A percentile compares a stretch with the other conserved stretches of the same genome.
Conservation (phyloP, 2,888 invertebrate genomes). For the Dorcus parallelipipedus region DNA sequence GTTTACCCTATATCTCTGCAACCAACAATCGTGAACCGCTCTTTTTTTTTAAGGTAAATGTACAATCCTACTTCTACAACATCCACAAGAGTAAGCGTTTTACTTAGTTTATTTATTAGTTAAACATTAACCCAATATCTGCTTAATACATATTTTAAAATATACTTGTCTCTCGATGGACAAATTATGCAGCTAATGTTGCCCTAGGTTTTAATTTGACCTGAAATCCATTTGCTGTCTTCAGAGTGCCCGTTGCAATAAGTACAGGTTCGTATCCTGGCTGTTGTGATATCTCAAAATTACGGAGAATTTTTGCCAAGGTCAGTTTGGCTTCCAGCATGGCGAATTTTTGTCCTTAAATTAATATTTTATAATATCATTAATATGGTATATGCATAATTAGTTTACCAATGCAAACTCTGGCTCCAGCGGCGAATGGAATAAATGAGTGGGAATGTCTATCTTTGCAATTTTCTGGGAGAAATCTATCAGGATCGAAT, state of each 20-base stretch:
- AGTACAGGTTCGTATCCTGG: constrained; percentile 4
- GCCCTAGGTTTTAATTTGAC: constrained; percentile 3
- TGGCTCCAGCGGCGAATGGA: not conserved
- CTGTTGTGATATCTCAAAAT: not conserved
- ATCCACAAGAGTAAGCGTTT: too few relatives aligned
- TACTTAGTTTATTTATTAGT: too few relatives aligned
- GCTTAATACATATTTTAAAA: too few relatives aligned
- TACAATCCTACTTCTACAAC: too few relatives aligned
- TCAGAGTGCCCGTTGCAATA: constrained; percentile 6
- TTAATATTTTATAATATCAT: not conserved
- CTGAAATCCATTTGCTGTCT: constrained; percentile 15
- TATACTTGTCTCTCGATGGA: too few relatives aligned
- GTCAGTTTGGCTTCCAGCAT: not conserved
- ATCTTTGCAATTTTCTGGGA: constrained; percentile 10
- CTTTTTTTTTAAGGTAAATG: too few relatives aligned
- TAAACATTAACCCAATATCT: too few relatives aligned
- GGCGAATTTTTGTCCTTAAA: not conserved
- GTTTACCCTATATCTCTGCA: too few relatives aligned
- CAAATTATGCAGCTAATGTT: not conserved
- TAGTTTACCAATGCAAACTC: constrained; percentile 3
- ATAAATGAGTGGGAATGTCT: not conserved
- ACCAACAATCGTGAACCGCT: too few relatives aligned
- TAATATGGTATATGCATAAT: too few relatives aligned
- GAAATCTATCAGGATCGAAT: constrained; percentile 22
- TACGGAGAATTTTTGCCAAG: not conserved